Base-by-base conservation (phyloP, 2,888 invertebrate genomes). In the Petrophora chlorosata region DNA sequence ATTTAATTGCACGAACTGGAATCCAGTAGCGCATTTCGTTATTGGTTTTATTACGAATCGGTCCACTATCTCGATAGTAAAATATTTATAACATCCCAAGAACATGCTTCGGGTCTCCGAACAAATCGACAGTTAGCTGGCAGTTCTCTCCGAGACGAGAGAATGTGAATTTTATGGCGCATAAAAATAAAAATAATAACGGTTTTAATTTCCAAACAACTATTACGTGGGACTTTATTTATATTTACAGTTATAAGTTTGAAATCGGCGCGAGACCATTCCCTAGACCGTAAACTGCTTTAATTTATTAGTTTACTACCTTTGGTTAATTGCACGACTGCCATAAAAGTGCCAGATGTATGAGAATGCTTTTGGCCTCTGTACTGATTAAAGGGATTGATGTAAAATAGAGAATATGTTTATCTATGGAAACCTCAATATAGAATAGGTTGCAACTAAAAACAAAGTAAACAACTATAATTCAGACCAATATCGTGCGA, bases 171-270 rank as follows among this genome's bases (percentile, higher is more conserved):
- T 60, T 60, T 57, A 57, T 51, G 36, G 46, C 32, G 33, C 53
- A 53, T 54, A 47, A 52, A 44, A 48, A 54, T 51, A 45, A 51
- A 39, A 53, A 55, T 51, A 39, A 55, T 55, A 60, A 56, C 57
- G 55, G 60, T 42, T 42, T 44, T 34, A 53, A 53, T 55, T n/a
- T 51, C 46, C 43, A 25, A 47, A 47, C 36, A 38, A 49, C 42
- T 39, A 44, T 50, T 42, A 53, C 49, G 43, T 56, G 54, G 56
- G 35, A 46, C 51, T 50, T 50, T 35, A 44, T 54, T 50, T 34
- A 29, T 44, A 22, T 50, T 44, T 45, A 57, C 54, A 49, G 51
- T 55, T 55, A 54, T 28, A 41, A 33, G 43, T 53, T 44, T 40
- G 38, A 47, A 50, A 44, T 36, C 36, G 44, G 52, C 36, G 38